A percentile compares a stretch with the other conserved stretches of the same genome.
Evolutionary conservation across 1,140 invertebrate species (phyloP).

Genomic region (Bombyx mandarina): DNA sequence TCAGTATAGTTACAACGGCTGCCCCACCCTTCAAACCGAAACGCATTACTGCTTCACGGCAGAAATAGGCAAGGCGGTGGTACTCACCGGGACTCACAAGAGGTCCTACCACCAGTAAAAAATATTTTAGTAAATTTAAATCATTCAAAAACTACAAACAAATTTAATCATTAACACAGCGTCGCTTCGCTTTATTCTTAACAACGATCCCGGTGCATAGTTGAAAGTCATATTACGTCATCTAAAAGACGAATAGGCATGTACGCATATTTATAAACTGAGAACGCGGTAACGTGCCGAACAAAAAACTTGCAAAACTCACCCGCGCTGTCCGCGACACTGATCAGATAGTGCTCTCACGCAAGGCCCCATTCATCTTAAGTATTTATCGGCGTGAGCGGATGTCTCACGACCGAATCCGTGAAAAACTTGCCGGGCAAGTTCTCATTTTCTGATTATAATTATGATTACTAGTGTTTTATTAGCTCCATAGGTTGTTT

Average conservation of each 20-base stretch:
- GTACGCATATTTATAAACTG: conserved; percentile 37
- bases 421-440: conserved; percentile 23
- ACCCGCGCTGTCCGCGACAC: conserved; percentile 18
- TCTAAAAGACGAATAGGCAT: conserved; percentile 53
- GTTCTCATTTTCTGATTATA: too few relatives aligned
- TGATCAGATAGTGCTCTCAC: conserved; percentile 56
- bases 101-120: too few relatives aligned
- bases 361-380: conserved; percentile 50
- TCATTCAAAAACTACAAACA: too few relatives aligned
- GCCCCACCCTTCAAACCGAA: too few relatives aligned
- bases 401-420: conserved; percentile 34
- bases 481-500: too few relatives aligned
- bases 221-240: conserved; percentile 51
- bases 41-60: too few relatives aligned
- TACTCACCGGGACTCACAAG: too few relatives aligned
- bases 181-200: not conserved
- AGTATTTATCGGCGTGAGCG: conserved; percentile 44
- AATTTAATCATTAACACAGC: not conserved
- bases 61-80: too few relatives aligned
- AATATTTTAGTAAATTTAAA: too few relatives aligned
- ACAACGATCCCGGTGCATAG: conserved; percentile 7
- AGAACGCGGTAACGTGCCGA: conserved; percentile 15
- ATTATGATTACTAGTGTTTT: too few relatives aligned
- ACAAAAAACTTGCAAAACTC: conserved; percentile 48
- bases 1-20: too few relatives aligned